Base-by-base conservation (phyloP, 2,797 vertebrate species). In the Brachymystax lenok region DNA sequence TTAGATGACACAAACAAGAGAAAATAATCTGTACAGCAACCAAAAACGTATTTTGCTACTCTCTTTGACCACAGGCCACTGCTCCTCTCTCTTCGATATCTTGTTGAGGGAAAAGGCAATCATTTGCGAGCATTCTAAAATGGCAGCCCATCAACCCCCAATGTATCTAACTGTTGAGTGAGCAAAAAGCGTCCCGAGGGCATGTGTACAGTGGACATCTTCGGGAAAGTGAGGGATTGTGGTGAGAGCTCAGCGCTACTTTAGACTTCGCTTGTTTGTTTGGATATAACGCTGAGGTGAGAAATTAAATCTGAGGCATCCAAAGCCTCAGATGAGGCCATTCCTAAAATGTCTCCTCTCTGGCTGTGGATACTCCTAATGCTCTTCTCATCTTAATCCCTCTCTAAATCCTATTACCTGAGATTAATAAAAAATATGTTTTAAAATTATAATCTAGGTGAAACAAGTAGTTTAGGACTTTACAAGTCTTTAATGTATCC, bases 171-270 rank as follows among this genome's bases (percentile, higher is more conserved):
- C 81, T 89, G 87, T 84, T 82, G 88, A 93, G 84, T 79, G 92
- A 86, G 86, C 89, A 89, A 84, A 92, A 87, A 91, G 91, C 89
- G 80, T 89, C 90, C 90, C 35, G 68, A 28, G 90, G 90, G 82
- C 10, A 86, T 12, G 40, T 46, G 40, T 46, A 46, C 85, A 75
- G 21, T 3, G 83, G 82, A 68, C 81, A 83, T 88, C 80, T 84
- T 78, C 8, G 81, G 82, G 73, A 87, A 87, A 90, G 86, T 81
- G 30, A 33, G 6, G 84, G 82, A 82, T 77, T 78, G 83, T 85
- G 87, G 74, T 77, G 75, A 80, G 71, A 83, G 80, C 85, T 78
- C 69, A 73, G 40, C 40, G 2, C 40, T 46, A 2, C 40, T 46
- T 46, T 10, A 46, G 40, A 46, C 40, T 46, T 46, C 10, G 19